Evolutionary conservation across 2,113 vertebrate genomes (phyloP).

Genomic region (Lophochroa leadbeateri): DNA sequence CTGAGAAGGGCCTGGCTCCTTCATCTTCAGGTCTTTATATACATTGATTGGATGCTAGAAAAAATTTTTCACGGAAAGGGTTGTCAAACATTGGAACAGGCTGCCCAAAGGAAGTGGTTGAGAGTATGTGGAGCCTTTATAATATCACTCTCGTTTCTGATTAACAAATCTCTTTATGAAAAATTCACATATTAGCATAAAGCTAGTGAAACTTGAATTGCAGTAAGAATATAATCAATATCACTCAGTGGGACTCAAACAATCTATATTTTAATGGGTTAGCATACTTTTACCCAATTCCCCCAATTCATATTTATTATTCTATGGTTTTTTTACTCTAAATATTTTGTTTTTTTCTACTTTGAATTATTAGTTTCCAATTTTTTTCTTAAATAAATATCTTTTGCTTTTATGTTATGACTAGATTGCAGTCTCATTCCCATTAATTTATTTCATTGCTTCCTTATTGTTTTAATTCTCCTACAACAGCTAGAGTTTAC

Average conservation of each 20-base stretch:
- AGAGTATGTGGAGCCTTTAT: background rate
- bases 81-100: background rate
- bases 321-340: background rate
- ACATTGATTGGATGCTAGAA: background rate
- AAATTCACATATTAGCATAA: background rate
- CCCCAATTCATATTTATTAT: background rate
- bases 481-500: background rate
- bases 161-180: background rate
- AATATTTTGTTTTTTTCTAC: background rate
- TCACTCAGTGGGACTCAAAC: background rate
- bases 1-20: background rate
- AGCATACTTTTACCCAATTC: background rate
- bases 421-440: background rate
- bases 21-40: background rate
- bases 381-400: background rate
- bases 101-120: background rate
- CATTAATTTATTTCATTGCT: background rate
- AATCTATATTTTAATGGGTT: background rate
- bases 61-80: background rate
- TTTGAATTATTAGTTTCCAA: background rate
- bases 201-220: background rate
- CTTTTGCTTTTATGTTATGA: background rate
- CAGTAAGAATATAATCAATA: background rate
- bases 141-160: background rate
- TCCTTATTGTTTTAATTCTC: background rate